Evolutionary conservation across 2,113 vertebrate genomes (phyloP).

Genomic region (Centropristis striata): DNA sequence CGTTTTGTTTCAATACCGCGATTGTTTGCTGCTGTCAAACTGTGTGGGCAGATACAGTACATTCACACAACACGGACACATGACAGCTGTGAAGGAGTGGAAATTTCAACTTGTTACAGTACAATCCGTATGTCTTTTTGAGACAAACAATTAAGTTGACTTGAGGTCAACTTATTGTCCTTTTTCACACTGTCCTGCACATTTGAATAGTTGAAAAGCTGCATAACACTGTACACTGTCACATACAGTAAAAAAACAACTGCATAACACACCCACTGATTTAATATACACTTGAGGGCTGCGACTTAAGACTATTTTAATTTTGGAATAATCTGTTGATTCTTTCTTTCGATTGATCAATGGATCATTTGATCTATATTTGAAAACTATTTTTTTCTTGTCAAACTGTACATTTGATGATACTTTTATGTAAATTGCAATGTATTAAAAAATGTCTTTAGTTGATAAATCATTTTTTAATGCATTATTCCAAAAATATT

Average conservation of each 20-base stretch:
- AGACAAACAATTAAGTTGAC: background rate
- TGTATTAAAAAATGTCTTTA: no score
- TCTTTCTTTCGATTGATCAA: background rate
- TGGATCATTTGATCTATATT: background rate
- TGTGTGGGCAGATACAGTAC: slow-evolving; percentile 49
- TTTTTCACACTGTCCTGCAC: background rate
- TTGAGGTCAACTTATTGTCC: background rate
- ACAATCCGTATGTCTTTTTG: background rate
- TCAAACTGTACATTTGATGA: no score
- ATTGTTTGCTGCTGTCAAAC: slow-evolving; percentile 55
- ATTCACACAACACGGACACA: slow-evolving; percentile 43
- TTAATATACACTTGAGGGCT: background rate
- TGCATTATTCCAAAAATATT: no score
- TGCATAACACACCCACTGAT: no score
- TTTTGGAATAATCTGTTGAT: background rate
- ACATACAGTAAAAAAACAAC: background rate
- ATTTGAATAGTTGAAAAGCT: background rate
- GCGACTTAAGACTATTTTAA: background rate
- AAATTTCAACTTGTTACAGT: slow-evolving; percentile 3
- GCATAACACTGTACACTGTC: background rate
- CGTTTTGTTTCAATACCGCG: slow-evolving; percentile 34
- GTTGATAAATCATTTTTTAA: no score
- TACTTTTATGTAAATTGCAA: no score
- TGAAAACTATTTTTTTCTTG: no score
- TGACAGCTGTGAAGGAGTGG: slow-evolving; percentile 23